Conservation (phyloP, 2,113 vertebrate species). For the Pogonocichla stellata region DNA sequence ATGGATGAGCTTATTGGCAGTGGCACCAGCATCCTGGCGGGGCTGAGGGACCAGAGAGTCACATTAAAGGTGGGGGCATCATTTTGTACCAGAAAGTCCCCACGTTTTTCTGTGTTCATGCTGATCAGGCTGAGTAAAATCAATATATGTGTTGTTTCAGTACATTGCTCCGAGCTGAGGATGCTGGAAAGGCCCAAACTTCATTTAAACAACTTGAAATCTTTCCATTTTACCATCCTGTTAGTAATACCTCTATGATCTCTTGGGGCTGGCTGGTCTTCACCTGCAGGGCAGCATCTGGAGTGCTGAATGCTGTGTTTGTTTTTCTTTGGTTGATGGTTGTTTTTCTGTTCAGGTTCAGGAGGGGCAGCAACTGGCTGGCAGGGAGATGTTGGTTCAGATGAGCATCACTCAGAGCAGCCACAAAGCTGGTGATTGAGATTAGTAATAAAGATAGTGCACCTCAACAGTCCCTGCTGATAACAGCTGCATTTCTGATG, state of each 20-base stretch:
- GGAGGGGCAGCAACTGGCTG: background rate
- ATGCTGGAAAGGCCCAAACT: background rate
- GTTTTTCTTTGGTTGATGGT: background rate
- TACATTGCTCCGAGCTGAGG: background rate
- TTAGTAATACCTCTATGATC: background rate
- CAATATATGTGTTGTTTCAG: background rate
- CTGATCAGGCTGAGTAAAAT: background rate
- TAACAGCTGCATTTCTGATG: background rate
- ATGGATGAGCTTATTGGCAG: constrained; percentile 96
- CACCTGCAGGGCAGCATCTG: background rate
- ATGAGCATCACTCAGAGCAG: background rate
- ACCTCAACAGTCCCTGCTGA: background rate
- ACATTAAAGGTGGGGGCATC: constrained; percentile 88
- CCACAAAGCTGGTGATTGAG: background rate
- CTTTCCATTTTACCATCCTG: background rate
- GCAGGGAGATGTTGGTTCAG: background rate
- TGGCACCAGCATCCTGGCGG: constrained; percentile 88
- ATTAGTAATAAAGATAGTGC: background rate
- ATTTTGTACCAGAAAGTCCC: constrained; percentile 2
- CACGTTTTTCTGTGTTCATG: background rate
- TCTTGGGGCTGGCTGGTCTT: background rate
- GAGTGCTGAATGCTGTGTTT: background rate
- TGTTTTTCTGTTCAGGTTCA: background rate
- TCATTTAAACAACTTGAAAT: background rate
- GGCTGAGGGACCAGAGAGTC: constrained; percentile 91